These are phyloP conservation scores for Melitaea athalia DNA, from an alignment of 2,888 invertebrate species.

Conservation along the genomic window DNA sequence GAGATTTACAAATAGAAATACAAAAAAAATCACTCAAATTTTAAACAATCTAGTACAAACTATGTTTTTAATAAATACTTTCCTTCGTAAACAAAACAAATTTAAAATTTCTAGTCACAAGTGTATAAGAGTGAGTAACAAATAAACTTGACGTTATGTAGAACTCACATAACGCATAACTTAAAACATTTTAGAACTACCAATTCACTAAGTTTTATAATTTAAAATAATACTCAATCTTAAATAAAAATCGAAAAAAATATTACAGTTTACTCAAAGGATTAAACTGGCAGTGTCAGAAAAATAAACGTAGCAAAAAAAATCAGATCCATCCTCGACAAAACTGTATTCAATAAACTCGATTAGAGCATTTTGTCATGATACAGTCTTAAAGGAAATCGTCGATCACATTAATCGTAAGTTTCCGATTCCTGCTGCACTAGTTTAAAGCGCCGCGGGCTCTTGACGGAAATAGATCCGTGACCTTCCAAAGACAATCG, in stretches of 20 bases:
- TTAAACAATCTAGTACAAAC: not conserved
- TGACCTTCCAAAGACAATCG: slow-evolving; percentile 87
- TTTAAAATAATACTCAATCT: not conserved
- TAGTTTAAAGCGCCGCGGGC: slow-evolving; percentile 92
- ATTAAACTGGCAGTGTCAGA: slow-evolving; percentile 34
- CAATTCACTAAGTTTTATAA: not conserved
- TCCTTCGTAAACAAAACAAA: too few species aligned
- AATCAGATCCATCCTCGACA: slow-evolving; percentile 4
- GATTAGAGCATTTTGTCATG: slow-evolving; percentile 8
- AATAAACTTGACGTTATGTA: not conserved
- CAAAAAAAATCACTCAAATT: not conserved
- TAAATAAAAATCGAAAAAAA: not conserved
- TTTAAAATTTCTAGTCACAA: too few species aligned
- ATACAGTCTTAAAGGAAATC: not conserved
- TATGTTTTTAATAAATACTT: too few species aligned
- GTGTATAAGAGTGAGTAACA: too few species aligned
- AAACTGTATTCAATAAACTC: not conserved
- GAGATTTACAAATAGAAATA: not conserved
- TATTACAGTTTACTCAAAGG: slow-evolving; percentile 4
- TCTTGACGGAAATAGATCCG: slow-evolving; percentile 91
- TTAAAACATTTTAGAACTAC: not conserved
- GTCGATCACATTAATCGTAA: slow-evolving; percentile 85
- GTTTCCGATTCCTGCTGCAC: slow-evolving; percentile 96
- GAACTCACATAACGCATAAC: not conserved
- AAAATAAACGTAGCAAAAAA: slow-evolving; percentile 26